Evolutionary conservation across 2,888 invertebrate species (phyloP).

Genomic region (Leptopilina myrica): DNA sequence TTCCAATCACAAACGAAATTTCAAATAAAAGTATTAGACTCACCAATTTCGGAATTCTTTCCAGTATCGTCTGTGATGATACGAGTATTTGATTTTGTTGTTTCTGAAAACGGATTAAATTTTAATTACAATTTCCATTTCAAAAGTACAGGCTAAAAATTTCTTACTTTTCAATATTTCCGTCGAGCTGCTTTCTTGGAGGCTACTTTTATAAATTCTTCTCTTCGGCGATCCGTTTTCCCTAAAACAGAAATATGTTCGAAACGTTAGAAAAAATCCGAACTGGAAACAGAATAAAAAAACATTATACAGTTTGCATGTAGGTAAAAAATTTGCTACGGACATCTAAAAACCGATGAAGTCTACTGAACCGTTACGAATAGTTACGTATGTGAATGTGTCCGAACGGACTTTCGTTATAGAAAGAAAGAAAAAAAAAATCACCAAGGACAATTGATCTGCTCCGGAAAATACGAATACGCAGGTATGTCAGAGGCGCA

Average conservation of each 20-base stretch:
- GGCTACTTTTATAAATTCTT: conserved; percentile 75
- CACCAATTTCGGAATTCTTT: conserved; percentile 70
- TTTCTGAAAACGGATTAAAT: conserved; percentile 61
- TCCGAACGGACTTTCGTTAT: conserved; percentile 47
- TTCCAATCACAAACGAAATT: too few species aligned
- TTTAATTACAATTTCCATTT: background rate
- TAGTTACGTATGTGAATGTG: conserved; percentile 50
- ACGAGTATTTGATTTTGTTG: conserved; percentile 69
- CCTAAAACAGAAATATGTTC: conserved; percentile 75
- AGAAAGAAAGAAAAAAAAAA: conserved; percentile 46
- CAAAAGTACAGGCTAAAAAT: background rate
- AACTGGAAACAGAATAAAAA: conserved; percentile 44
- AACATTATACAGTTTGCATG: conserved; percentile 51
- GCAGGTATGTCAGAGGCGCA: conserved; percentile 58
- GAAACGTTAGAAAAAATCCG: background rate
- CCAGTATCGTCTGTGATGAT: conserved; percentile 64
- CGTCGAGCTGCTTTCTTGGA: conserved; percentile 77
- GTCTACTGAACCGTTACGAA: conserved; percentile 58
- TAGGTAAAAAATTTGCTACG: conserved; percentile 59
- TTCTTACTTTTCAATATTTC: conserved; percentile 78
- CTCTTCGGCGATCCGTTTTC: conserved; percentile 82
- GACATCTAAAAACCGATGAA: conserved; percentile 55
- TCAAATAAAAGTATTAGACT: conserved; percentile 51
- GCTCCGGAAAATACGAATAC: conserved; percentile 61
- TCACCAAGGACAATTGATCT: conserved; percentile 63